Evolutionary conservation across 2,888 invertebrate genomes (phyloP).

Genomic region (Didymodactylos carnosus): DNA sequence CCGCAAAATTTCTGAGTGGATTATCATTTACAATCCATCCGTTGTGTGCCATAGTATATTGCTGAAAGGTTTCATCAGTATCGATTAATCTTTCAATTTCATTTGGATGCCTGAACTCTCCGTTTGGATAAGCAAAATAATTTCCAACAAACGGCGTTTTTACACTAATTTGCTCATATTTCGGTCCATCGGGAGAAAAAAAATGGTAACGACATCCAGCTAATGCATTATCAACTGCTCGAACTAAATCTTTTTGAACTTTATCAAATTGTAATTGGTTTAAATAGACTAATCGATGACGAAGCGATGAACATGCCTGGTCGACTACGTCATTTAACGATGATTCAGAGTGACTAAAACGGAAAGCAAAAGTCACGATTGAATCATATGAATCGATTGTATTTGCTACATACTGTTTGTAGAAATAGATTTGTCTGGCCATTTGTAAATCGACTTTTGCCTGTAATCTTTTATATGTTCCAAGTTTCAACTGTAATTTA

Average conservation of each 20-base stretch:
- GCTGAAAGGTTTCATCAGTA: background rate
- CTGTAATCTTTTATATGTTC: background rate
- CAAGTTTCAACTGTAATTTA: background rate
- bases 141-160: constrained; percentile 2
- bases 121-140: constrained; percentile 9
- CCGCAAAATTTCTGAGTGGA: constrained; percentile 81
- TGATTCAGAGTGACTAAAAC: too few species aligned
- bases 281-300: background rate
- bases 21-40: constrained; percentile 96
- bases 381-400: too few species aligned
- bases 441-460: background rate
- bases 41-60: constrained; percentile 58
- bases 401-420: background rate
- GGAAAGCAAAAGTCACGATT: too few species aligned
- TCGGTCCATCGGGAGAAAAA: constrained; percentile 4
- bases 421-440: background rate
- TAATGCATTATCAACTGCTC: constrained; percentile 5
- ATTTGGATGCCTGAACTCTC: background rate
- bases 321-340: too few species aligned
- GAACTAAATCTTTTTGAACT: background rate
- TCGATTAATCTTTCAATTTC: background rate
- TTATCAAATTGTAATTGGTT: background rate
- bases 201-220: constrained; percentile 3
- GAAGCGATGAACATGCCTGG: background rate
- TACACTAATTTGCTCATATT: background rate